These are phyloP conservation scores for Antheraea pernyi DNA, from an alignment of 1,140 invertebrate species.

Conservation along the genomic window DNA sequence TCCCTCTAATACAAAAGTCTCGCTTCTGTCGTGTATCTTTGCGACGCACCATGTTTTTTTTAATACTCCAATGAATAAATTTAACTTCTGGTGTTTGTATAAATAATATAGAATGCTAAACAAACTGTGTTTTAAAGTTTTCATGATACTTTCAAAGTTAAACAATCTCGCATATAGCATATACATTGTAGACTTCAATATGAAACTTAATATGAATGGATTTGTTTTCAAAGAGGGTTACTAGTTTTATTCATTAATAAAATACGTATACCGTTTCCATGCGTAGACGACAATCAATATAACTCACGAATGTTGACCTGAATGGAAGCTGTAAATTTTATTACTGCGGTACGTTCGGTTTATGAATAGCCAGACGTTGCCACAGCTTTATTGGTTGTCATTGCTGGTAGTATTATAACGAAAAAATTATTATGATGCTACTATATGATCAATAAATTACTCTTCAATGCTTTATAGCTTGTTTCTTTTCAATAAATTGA, in stretches of 20 bases:
- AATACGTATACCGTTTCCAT: background rate
- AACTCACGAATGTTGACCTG: constrained; percentile 8
- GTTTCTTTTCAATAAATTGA: constrained; percentile 9
- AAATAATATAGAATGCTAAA: no score
- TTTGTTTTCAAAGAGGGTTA: background rate
- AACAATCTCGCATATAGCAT: background rate
- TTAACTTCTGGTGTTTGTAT: no score
- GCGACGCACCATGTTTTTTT: no score
- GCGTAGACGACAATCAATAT: constrained; percentile 4
- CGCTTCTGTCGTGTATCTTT: no score
- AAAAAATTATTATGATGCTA: constrained; percentile 22
- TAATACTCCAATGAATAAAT: no score
- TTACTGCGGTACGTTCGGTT: constrained; percentile 31
- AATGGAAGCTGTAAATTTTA: constrained; percentile 46
- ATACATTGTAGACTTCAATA: background rate
- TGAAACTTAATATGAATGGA: background rate
- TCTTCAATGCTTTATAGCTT: constrained; percentile 10
- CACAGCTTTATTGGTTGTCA: constrained; percentile 34
- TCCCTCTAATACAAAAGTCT: no score
- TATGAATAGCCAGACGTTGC: constrained; percentile 29
- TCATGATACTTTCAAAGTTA: no score
- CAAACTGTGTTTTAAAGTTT: no score
- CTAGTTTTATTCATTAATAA: background rate
- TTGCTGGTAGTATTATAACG: constrained; percentile 28
- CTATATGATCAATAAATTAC: constrained; percentile 18